A percentile compares a stretch with the other conserved stretches of the same genome.
These are phyloP conservation scores for Trematomus bernacchii DNA, from an alignment of 2,797 vertebrate species.

Conservation along the genomic window DNA sequence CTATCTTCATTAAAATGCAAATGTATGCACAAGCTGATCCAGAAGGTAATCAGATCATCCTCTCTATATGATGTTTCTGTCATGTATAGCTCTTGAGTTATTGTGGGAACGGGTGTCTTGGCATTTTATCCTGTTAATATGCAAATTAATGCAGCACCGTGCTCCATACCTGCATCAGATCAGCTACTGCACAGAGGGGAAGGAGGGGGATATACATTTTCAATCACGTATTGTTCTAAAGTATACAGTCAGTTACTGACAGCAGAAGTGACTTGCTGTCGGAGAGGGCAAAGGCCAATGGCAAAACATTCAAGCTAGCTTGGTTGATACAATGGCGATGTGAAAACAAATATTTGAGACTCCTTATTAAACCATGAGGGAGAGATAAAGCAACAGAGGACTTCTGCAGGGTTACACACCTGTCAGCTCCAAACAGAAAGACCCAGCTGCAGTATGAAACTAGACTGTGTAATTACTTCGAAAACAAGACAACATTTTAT, in stretches of 20 bases:
- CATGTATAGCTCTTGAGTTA: slow-evolving; percentile 17
- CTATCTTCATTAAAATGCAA: slow-evolving; percentile 8
- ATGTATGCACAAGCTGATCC: neutral
- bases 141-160: slow-evolving; percentile 42
- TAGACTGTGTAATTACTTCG: too few relatives aligned
- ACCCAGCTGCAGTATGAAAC: neutral
- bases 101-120: slow-evolving; percentile 5
- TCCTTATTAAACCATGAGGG: slow-evolving; percentile 25
- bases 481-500: neutral
- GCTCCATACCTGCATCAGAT: slow-evolving; percentile 32
- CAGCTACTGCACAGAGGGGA: neutral
- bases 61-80: slow-evolving; percentile 4
- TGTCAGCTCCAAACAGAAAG: neutral
- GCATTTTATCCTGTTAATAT: slow-evolving; percentile 26
- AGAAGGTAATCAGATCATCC: slow-evolving; percentile 26
- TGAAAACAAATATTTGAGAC: neutral
- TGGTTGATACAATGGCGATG: slow-evolving; percentile 1
- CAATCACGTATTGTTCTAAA: slow-evolving; percentile 6
- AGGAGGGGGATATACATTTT: neutral
- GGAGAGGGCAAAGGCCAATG: slow-evolving; percentile 15
- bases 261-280: slow-evolving; percentile 11
- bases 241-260: neutral
- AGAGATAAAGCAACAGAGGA: neutral
- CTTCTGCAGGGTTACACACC: slow-evolving; percentile 1
- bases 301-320: neutral